Base-by-base conservation (phyloP, 2,113 vertebrate genomes). In the Psittacula cyanocephala region DNA sequence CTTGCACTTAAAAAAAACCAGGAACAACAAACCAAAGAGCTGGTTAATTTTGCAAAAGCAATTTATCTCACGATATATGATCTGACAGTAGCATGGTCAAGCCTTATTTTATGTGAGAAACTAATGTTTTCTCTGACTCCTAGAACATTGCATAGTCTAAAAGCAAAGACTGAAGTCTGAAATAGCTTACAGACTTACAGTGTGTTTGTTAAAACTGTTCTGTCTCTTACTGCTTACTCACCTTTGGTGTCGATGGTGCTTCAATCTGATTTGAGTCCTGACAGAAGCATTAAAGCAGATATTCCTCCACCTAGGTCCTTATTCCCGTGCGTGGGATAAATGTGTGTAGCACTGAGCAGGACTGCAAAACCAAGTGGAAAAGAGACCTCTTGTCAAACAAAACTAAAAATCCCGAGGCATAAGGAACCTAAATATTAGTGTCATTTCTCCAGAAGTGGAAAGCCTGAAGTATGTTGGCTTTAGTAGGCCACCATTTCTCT, bases 261-360 rank as follows among this genome's bases (percentile, higher is more conserved):
- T 77, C 27, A 57, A 22, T 5, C 12, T 67, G 24, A 25, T 52
- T 33, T 24, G 27, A 63, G 50, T 59, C 50, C 50, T 53, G n/a
- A 52, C 5, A 63, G 65, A 87, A 78, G 41, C n/a, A 14, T 4
- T 71, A 65, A 86, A 60, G 8, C 64, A 78, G 41, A 17, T 33
- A 25, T 43, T 83, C 37, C 39, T 77, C 44, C 35, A 39, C 29
- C 7, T 60, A 17, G 7, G 17, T 71, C 55, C 37, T 84, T 57
- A 18, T 62, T 95, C 31, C 31, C 18, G 6, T 2, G 24, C 39
- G 25, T 19, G 3, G n/a, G 31, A 74, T 71, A 29, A 81, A 22
- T 5, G 1, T 11, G 39, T 2, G 1, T 33, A 69, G 28, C 1
- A 1, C 28, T 4, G 35, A 72, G 35, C 24, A 47, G 64, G 29